phyloP scores from a whole-genome alignment of 1,140 invertebrate species.

The Antheraea pernyi region DNA sequence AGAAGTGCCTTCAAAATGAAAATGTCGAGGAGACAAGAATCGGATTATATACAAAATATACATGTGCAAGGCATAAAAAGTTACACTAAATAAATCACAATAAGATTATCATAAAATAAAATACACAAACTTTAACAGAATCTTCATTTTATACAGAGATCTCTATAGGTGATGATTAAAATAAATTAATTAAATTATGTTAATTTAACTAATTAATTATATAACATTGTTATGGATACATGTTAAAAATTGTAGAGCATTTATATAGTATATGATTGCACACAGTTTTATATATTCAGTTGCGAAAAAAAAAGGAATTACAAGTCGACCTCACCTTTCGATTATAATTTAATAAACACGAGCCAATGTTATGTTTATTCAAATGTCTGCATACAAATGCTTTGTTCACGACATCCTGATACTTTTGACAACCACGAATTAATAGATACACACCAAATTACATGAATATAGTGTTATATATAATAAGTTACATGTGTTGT shows the following conservation, averaged over 20 bases:
- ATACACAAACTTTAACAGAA: constrained; percentile 15
- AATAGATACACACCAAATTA: not conserved
- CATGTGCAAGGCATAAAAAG: constrained; percentile 10
- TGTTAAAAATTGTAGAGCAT: not conserved
- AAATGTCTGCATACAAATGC: constrained; percentile 10
- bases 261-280: not conserved
- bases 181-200: constrained; percentile 4
- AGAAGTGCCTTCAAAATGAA: not conserved
- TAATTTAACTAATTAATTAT: constrained; percentile 2
- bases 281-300: not conserved
- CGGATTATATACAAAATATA: not conserved
- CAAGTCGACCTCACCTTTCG: not conserved
- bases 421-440: not conserved
- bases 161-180: constrained; percentile 7
- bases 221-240: not conserved
- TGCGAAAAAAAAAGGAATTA: not conserved
- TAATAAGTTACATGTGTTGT: not conserved
- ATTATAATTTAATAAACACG: not conserved
- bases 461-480: not conserved
- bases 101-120: constrained; percentile 15
- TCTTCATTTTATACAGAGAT: constrained; percentile 13
- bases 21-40: not conserved
- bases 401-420: constrained; percentile 3
- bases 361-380: not conserved
- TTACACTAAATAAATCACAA: constrained; percentile 21